These are phyloP conservation scores for Nemoura dubitans DNA, from an alignment of 2,888 invertebrate species.

Conservation along the genomic window DNA sequence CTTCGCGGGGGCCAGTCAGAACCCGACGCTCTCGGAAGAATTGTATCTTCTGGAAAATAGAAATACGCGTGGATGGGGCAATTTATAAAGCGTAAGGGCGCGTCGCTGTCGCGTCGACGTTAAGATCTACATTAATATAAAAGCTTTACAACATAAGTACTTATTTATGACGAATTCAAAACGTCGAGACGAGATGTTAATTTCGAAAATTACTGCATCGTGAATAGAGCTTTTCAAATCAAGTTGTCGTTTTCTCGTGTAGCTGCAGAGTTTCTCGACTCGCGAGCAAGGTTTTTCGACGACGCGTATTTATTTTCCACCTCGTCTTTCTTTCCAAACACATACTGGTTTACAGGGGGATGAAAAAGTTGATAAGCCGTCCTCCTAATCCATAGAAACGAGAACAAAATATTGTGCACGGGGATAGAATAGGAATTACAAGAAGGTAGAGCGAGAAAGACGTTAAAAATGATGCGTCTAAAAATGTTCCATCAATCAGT, in stretches of 20 bases:
- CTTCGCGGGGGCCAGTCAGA: background rate
- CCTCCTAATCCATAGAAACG: constrained; percentile 24
- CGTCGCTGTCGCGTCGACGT: background rate
- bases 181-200: constrained; percentile 3
- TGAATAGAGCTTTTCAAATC: constrained; percentile 7
- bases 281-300: background rate
- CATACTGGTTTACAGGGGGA: constrained; percentile 7
- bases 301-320: background rate
- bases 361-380: constrained; percentile 23
- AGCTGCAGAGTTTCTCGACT: background rate
- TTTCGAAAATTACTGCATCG: background rate
- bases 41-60: background rate
- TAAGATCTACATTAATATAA: constrained; percentile 1
- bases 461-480: constrained; percentile 13
- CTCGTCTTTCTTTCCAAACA: constrained; percentile 7
- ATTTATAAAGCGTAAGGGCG: background rate
- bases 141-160: background rate
- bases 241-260: background rate
- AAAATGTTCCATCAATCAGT: constrained; percentile 30
- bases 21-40: background rate
- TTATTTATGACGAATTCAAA: constrained; percentile 12
- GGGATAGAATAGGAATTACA: background rate
- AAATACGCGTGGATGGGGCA: background rate
- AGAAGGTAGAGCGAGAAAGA: background rate
- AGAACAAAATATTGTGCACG: constrained; percentile 25